phyloP scores from a whole-genome alignment of 2,797 vertebrate species.

The Enteromius mattozi region DNA sequence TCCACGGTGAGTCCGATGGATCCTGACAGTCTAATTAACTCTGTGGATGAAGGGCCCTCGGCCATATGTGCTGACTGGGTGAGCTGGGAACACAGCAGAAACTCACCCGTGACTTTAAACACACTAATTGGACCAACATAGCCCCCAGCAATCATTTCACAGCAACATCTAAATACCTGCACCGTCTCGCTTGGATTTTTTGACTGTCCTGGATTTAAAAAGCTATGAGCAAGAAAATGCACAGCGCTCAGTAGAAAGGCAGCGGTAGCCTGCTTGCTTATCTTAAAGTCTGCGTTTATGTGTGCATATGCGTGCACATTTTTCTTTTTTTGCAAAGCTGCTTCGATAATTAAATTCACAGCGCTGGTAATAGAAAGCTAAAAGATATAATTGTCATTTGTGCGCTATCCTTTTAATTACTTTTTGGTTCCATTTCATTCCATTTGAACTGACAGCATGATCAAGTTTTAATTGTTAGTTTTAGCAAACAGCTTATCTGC shows the following conservation, averaged over 20 bases:
- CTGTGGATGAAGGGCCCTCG: constrained; percentile 69
- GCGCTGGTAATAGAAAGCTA: constrained; percentile 77
- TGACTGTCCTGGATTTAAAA: constrained; percentile 51
- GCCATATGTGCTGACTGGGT: constrained; percentile 77
- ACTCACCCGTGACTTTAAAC: constrained; percentile 73
- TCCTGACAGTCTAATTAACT: constrained; percentile 79
- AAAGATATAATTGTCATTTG: constrained; percentile 82
- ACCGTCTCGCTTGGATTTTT: constrained; percentile 54
- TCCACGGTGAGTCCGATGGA: constrained; percentile 64
- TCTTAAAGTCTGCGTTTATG: constrained; percentile 39
- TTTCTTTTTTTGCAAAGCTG: constrained; percentile 55
- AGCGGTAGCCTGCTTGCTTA: constrained; percentile 13
- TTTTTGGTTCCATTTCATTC: constrained; percentile 86
- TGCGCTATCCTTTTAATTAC: constrained; percentile 82
- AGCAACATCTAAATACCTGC: constrained; percentile 68
- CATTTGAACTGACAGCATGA: constrained; percentile 81
- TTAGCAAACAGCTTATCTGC: constrained; percentile 81
- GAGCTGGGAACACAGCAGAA: constrained; percentile 70
- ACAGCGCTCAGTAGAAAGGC: constrained; percentile 24
- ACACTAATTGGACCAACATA: constrained; percentile 77
- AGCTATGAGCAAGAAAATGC: constrained; percentile 10
- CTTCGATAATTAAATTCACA: constrained; percentile 80
- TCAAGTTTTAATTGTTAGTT: constrained; percentile 84
- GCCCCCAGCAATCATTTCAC: constrained; percentile 67
- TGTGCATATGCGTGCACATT: background rate